Evolutionary conservation across 1,140 invertebrate species (phyloP), one percentile per base, ranked within the genome.

Genomic region (Lanistes nyassanus): DNA sequence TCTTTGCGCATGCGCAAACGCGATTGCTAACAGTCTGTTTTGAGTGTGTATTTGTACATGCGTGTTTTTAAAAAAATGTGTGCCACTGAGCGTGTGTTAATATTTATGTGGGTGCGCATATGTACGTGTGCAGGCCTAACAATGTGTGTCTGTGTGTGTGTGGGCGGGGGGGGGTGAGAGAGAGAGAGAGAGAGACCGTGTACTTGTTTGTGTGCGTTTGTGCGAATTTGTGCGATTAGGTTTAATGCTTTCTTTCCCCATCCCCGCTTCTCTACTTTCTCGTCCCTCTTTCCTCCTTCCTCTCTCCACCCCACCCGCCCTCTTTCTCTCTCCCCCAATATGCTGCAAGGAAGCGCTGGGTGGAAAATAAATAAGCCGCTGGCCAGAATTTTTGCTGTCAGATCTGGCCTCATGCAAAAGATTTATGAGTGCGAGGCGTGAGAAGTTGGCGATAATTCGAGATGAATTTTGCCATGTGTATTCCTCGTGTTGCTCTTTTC

Each of bases 401-500:
- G 56, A 72, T 60, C 23, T n/a, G 70, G 39, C 21, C 39, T 65
- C n/a, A 51, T 13, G 26, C 37, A 37, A 3, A 36, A 72, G 56
- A 72, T 72, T 72, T 72, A 72, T 26, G 70, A 60, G 31, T 13
- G 16, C 21, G 56, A 55, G 36, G 70, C 55, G 29, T 31, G 70
- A 72, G 70, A 72, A 72, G 70, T 72, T 60, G 70, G 70, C 70
- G 37, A 72, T 72, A 72, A 72, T 72, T 72, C 70, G 55, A 72
- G 70, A 72, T 72, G 70, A 72, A 72, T 72, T 72, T 72, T 72
- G 70, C 70, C 70, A 72, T 72, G 70, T 72, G 70, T 72, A 72
- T 72, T 72, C 70, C 70, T 72, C 19, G 70, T 36, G 29, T 60
- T 72, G 70, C 70, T 60, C 70, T 72, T 72, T 72, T 72, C 56